Evolutionary conservation across 1,140 invertebrate genomes (phyloP), one percentile per base, ranked within the genome.

Genomic region (Trialeurodes vaporariorum): DNA sequence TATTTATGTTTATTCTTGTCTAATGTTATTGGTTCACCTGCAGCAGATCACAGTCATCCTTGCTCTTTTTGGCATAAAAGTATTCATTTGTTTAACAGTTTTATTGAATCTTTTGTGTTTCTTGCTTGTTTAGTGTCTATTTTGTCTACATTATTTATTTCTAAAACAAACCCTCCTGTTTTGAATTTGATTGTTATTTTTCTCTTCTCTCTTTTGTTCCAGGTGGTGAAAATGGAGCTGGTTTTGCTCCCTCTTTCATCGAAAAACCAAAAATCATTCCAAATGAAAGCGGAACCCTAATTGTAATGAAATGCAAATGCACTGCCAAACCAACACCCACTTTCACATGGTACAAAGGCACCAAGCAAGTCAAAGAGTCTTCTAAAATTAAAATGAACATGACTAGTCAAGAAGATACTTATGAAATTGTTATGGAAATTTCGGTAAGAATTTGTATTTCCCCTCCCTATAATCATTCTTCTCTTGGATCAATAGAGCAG

Each of bases 211-310:
- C 72, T 76, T 79, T 68, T 78, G 75, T 81, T 83, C 77, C 84
- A 92, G 91, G 90, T 85, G 90, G 90, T 78, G 92, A 92, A 78
- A 91, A 92, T 79, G 86, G 87, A 71, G 89, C 89, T 74, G 91
- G 92, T 73, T 91, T 92, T 79, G 91, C 94, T 70, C 96, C 96
- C 63, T 93, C 92, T 61, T 96, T 98, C 79, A 85, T 94, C 74
- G 96, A 96, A 77, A 97, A 98, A 83, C 96, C 96, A 59, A 87
- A 90, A 80, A 98, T 98, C 77, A 94, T 97, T 81, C 93, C 96
- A 73, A 98, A 98, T 80, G 94, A 97, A 79, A 92, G 87, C 76
- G 93, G 93, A 66, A 94, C 93, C 70, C 83, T 96, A 64, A 97
- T 98, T 74, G 92, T 93, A 59, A 94, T 98, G 93, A 91, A 93